Conservation (phyloP, 2,113 vertebrate genomes). For the Chaenogobius annularis region DNA sequence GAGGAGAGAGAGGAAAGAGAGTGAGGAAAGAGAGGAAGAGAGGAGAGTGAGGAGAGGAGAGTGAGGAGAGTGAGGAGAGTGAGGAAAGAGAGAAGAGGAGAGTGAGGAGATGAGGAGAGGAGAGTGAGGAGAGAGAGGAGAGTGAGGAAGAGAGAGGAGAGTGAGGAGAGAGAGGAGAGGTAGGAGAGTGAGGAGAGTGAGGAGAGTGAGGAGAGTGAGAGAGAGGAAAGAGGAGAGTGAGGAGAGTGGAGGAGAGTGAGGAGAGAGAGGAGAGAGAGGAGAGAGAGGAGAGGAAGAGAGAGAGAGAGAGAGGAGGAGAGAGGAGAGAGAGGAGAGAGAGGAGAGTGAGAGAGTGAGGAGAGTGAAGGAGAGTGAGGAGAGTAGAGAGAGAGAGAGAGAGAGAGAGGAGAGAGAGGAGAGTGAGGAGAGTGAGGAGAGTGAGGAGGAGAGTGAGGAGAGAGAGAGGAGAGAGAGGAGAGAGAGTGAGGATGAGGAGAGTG, state of each 20-base stretch:
- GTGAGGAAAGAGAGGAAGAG: constrained; percentile 14
- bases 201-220: constrained; percentile 7
- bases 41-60: constrained; percentile 4
- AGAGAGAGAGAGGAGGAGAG: no score
- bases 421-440: constrained; percentile 9
- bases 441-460: constrained; percentile 13
- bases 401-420: constrained; percentile 15
- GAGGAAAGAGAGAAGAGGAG: constrained; percentile 6
- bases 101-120: constrained; percentile 10
- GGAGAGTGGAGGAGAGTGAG: constrained; percentile 8
- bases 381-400: constrained; percentile 12
- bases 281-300: constrained; percentile 10
- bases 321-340: no score
- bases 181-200: no score
- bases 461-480: no score
- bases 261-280: constrained; percentile 8
- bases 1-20: no score
- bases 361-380: constrained; percentile 4
- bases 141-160: no score
- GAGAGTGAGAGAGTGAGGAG: constrained; percentile 5
- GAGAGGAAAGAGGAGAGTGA: constrained; percentile 15
- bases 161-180: constrained; percentile 15
- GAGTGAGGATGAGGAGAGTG: constrained; percentile 14
- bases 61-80: constrained; percentile 13
- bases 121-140: constrained; percentile 11